phyloP scores from a whole-genome alignment of 2,888 invertebrate genomes.

The Prenolepis imparis region DNA sequence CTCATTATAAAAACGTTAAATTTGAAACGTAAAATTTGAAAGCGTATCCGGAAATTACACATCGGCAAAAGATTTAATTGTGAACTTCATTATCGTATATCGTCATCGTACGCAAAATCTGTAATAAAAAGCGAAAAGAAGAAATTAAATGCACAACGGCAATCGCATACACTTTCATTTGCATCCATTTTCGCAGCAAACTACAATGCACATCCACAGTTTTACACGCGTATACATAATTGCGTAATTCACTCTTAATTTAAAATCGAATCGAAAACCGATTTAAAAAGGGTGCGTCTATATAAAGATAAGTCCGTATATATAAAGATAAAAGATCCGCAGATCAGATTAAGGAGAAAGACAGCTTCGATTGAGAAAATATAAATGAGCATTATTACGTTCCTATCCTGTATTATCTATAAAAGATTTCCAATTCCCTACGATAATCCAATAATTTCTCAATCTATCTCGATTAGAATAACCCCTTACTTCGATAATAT shows the following conservation, averaged over 20 bases:
- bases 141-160: conserved; percentile 27
- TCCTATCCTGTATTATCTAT: background rate
- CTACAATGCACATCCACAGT: background rate
- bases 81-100: background rate
- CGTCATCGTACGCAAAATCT: background rate
- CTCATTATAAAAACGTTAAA: background rate
- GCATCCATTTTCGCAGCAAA: conserved; percentile 29
- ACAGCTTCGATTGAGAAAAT: background rate
- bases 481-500: background rate
- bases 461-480: background rate
- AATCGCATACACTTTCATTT: conserved; percentile 32
- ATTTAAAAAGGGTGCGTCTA: too few species aligned
- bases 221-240: background rate
- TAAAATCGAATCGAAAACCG: background rate
- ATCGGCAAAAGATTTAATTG: conserved; percentile 2
- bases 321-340: background rate
- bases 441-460: background rate
- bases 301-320: too few species aligned
- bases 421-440: background rate
- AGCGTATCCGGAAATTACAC: background rate
- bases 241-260: conserved; percentile 3
- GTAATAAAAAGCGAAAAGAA: conserved; percentile 20
- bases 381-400: background rate
- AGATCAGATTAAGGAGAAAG: background rate
- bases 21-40: too few species aligned